A percentile compares a stretch with the other conserved stretches of the same genome.
These are phyloP conservation scores for Hypotaenidia okinawae DNA, from an alignment of 2,797 vertebrate genomes.

Conservation along the genomic window DNA sequence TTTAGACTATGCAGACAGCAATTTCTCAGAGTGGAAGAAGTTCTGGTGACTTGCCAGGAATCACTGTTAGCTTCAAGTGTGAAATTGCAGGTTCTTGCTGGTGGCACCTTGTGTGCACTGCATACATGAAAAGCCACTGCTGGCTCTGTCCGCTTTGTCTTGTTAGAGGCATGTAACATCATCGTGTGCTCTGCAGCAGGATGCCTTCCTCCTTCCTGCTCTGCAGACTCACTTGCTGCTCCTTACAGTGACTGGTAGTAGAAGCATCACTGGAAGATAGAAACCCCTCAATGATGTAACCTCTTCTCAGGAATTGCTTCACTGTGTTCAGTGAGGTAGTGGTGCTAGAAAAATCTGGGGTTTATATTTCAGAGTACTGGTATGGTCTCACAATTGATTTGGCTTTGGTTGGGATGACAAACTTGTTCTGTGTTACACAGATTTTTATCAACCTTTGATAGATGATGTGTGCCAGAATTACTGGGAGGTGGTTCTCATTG, in stretches of 20 bases:
- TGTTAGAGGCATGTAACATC: neutral
- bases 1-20: neutral
- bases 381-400: neutral
- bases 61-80: neutral
- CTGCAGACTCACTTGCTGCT: neutral
- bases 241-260: neutral
- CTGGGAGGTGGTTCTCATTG: neutral
- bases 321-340: neutral
- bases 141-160: neutral
- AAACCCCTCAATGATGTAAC: neutral
- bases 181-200: neutral
- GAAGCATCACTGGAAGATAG: neutral
- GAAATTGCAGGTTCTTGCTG: neutral
- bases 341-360: neutral
- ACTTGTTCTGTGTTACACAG: neutral
- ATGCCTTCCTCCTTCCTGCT: neutral
- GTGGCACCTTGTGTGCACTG: neutral
- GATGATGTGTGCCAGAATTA: neutral
- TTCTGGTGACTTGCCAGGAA: neutral
- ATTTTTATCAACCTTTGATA: neutral
- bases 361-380: neutral
- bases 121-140: neutral
- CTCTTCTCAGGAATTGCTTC: neutral
- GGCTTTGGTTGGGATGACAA: neutral
- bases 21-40: neutral